Percentiles rank a stretch among this genome's conserved stretches.
Evolutionary conservation across 2,888 invertebrate genomes (phyloP).

Genomic region (Dendrolimus pini): DNA sequence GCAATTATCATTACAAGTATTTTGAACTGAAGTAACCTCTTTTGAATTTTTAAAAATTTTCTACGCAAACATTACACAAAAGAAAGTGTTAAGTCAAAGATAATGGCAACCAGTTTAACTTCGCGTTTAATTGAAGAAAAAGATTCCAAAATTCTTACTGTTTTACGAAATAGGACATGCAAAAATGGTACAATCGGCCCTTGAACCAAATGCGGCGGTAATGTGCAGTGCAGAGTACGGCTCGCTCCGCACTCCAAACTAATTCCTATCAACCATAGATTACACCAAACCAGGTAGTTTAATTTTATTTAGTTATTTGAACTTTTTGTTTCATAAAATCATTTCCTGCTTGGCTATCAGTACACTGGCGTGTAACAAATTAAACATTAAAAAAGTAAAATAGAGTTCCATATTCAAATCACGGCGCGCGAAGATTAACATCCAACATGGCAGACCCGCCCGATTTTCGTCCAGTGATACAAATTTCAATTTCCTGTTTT

Average conservation of each 20-base stretch:
- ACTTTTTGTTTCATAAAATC: constrained; percentile 8
- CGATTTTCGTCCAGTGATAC: constrained; percentile 70
- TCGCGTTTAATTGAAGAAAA: no score
- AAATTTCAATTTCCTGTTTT: constrained; percentile 73
- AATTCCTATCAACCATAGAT: not conserved
- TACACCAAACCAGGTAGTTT: not conserved
- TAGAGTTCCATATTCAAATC: constrained; percentile 69
- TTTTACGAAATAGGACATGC: no score
- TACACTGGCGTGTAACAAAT: constrained; percentile 29
- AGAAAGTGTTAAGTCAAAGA: no score
- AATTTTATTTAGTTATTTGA: not conserved
- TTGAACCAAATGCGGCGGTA: not conserved
- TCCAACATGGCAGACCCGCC: constrained; percentile 55
- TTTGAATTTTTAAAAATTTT: no score
- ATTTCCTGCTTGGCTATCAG: constrained; percentile 57
- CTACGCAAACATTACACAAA: no score
- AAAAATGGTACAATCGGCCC: not conserved
- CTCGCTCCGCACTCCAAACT: not conserved
- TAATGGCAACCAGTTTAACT: no score
- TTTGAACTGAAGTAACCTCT: no score
- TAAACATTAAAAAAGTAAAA: constrained; percentile 41
- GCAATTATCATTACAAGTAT: no score
- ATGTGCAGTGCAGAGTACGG: not conserved
- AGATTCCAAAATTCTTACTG: no score
- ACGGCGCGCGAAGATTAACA: constrained; percentile 57